Evolutionary conservation across 23 tunicate species (phyloP), one percentile per base, ranked within the genome.

Genomic region (Ciona savignyi): DNA sequence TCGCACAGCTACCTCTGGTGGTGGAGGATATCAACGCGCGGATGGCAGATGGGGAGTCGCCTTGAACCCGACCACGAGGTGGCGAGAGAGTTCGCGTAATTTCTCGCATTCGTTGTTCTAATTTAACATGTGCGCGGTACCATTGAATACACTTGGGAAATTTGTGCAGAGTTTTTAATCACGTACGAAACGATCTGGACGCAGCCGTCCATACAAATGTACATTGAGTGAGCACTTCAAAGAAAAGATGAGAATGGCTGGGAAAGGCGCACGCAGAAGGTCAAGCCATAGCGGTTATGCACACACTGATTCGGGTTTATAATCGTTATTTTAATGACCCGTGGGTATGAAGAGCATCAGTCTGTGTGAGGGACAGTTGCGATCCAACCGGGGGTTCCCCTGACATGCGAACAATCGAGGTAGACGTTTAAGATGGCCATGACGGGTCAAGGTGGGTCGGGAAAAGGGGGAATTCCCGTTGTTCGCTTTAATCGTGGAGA

Each of bases 1-100:
- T 68, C 2, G 83, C 83, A 2, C 75, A 78, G 32, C 66, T 78
- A 34, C 83, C 83, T n/a, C 51, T 78, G 9, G 83, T 78, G 3
- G 76, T 78, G 19, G 76, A 78, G 27, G 83, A 78, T 4, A 78
- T 78, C 15, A 34, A 2, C 30, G 65, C 48, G 30, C 60, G 75
- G 32, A 29, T 78, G 34, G 70, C 35, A 35, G 23, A 61, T 9
- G 83, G 83, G 23, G 83, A 78, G 27, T 30, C 23, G 2, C 74
- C 83, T 68, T 33, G 15, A 42, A n/a, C n/a, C n/a, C n/a, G n/a
- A n/a, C n/a, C n/a, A n/a, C n/a, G n/a, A n/a, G n/a, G n/a, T n/a
- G n/a, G n/a, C n/a, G n/a, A n/a, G n/a, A n/a, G n/a, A n/a, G n/a
- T n/a, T n/a, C n/a, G n/a, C n/a, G n/a, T n/a, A n/a, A n/a, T n/a